These are phyloP conservation scores for Parapsyche elsis DNA, from an alignment of 1,140 invertebrate species.

Conservation along the genomic window DNA sequence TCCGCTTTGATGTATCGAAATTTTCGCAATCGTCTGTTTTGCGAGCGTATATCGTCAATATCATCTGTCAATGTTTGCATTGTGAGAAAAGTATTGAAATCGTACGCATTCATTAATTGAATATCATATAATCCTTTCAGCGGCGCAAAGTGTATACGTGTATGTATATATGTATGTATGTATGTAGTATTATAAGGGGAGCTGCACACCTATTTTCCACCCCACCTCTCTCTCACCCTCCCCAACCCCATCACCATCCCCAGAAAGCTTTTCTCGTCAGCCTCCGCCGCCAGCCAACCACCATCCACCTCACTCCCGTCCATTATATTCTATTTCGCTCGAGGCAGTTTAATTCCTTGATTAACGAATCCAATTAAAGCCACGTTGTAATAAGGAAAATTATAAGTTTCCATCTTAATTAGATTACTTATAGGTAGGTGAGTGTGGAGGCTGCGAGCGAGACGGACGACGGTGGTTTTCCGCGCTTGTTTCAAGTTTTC, in stretches of 20 bases:
- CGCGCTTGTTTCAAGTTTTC: slow-evolving; percentile 48
- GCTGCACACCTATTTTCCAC: slow-evolving; percentile 57
- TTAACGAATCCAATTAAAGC: slow-evolving; percentile 67
- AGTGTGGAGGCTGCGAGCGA: slow-evolving; percentile 14
- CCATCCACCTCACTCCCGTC: slow-evolving; percentile 44
- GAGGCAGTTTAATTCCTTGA: slow-evolving; percentile 59
- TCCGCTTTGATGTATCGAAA: slow-evolving; percentile 12
- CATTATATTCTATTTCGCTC: slow-evolving; percentile 54
- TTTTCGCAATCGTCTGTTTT: background rate
- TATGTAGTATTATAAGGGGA: background rate
- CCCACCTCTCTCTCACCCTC: slow-evolving; percentile 39
- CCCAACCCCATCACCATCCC: slow-evolving; percentile 19
- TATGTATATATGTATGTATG: background rate
- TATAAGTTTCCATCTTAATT: slow-evolving; percentile 66
- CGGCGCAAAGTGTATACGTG: background rate
- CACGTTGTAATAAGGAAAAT: slow-evolving; percentile 64
- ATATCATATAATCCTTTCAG: slow-evolving; percentile 36
- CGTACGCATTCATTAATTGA: slow-evolving; percentile 30
- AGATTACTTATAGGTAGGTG: slow-evolving; percentile 58
- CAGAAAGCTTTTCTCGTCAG: slow-evolving; percentile 40
- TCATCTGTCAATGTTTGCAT: background rate
- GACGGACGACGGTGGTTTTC: slow-evolving; percentile 40
- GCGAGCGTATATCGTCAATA: background rate
- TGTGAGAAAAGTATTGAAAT: slow-evolving; percentile 7
- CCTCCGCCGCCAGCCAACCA: slow-evolving; percentile 40